Evolutionary conservation across 2,888 invertebrate species (phyloP).

Genomic region (Helicoverpa assulta): DNA sequence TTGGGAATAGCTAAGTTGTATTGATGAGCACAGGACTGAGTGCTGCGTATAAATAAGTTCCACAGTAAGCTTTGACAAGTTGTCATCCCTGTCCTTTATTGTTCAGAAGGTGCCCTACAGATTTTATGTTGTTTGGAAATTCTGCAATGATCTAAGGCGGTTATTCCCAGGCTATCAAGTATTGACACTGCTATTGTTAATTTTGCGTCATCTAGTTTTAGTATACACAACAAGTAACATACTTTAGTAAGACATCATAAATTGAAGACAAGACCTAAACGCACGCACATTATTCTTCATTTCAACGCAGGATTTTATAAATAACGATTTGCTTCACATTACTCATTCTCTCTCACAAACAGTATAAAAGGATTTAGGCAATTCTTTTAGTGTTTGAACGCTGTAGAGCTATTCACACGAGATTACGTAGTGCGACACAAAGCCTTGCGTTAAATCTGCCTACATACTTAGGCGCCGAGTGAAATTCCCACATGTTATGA

Average conservation of each 20-base stretch:
- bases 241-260: background rate
- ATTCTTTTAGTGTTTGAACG: constrained; percentile 50
- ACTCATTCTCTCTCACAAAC: constrained; percentile 21
- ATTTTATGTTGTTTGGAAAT: constrained; percentile 20
- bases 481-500: constrained; percentile 35
- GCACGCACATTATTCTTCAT: background rate
- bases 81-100: constrained; percentile 10
- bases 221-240: too few species aligned
- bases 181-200: too few species aligned
- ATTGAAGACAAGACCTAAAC: background rate
- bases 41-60: constrained; percentile 13
- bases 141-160: background rate
- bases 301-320: constrained; percentile 6
- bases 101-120: constrained; percentile 37
- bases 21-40: constrained; percentile 26
- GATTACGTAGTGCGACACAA: constrained; percentile 53
- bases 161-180: background rate
- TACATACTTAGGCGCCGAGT: constrained; percentile 14
- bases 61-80: constrained; percentile 4
- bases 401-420: constrained; percentile 41
- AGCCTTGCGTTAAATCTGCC: constrained; percentile 49
- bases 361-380: constrained; percentile 41
- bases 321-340: constrained; percentile 24
- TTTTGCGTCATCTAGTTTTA: too few species aligned
- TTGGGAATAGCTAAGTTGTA: constrained; percentile 24